Conservation (phyloP, 30 jellyfish, hydroid and myxozoan species). For the Morbakka virulenta region DNA sequence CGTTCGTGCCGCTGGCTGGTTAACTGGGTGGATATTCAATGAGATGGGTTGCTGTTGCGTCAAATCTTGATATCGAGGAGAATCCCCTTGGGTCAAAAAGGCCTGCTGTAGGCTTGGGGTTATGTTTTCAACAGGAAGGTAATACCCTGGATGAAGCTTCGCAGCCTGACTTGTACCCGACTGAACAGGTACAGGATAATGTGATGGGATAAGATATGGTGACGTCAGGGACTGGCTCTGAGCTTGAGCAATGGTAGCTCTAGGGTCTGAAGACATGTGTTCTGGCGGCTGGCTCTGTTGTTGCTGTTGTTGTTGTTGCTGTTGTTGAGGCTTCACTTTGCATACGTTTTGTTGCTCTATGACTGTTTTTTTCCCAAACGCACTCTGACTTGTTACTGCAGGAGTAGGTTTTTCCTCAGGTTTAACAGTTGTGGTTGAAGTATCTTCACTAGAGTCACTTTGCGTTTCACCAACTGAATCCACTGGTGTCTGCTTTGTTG, state of each 20-base stretch:
- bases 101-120: too few relatives aligned
- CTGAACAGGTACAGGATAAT: conserved; percentile 42
- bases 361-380: conserved; percentile 23
- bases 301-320: conserved; percentile 54
- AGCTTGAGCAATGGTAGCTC: too few relatives aligned
- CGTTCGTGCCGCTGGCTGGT: conserved; percentile 58
- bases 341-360: conserved; percentile 78
- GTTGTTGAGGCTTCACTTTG: conserved; percentile 96
- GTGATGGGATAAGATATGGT: conserved; percentile 38
- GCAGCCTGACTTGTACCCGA: conserved; percentile 16
- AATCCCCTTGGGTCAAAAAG: too few relatives aligned
- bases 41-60: conserved; percentile 61
- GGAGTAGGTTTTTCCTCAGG: conserved; percentile 8
- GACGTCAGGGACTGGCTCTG: conserved; percentile 42
- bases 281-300: conserved; percentile 32
- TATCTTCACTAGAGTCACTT: conserved; percentile 19
- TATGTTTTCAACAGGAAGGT: conserved; percentile 23
- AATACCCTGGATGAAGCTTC: conserved; percentile 33
- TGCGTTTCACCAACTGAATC: conserved; percentile 19
- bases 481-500: conserved; percentile 24
- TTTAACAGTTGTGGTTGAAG: conserved; percentile 9
- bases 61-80: conserved; percentile 43
- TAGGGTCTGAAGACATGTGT: too few relatives aligned
- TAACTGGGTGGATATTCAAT: conserved; percentile 19
- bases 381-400: conserved; percentile 20